Evolutionary conservation across 30 jellyfish, hydroid and myxozoan species (phyloP), one percentile per base, ranked within the genome.

Genomic region (Chironex yamaguchii): DNA sequence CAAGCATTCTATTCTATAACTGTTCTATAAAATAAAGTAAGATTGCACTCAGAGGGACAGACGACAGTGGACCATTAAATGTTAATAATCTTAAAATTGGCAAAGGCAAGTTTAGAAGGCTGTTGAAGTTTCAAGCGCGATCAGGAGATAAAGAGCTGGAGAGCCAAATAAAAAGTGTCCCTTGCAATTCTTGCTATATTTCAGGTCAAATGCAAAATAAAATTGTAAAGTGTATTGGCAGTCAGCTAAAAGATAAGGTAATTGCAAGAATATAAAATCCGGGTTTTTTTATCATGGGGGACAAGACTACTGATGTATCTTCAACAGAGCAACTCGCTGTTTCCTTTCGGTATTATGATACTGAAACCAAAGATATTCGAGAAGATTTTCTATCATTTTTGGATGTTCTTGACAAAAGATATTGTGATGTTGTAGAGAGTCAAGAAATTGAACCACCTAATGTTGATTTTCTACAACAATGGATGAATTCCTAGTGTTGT

Each of bases 201-300:
- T 66, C 79, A 21, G 66, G 54, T 14, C 62, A 27, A 34, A 66
- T 66, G 24, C 79, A 66, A 54, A 66, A 66, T 34, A 21, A 66
- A 21, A 66, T 66, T 34, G 29, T 66, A 21, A 66, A 54, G 29
- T 66, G 79, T 26, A 66, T 66, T 66, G 79, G 79, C 4, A 54
- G 29, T 66, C 25, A 66, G 29, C 24, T 66, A 66, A 24, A 54
- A 66, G 79, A 66, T 21, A 29, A 66, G 33, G 79, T 66, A 21
- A n/a, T 66, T 66, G 20, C 79, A 66, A 66, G 79, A 66, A 54
- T 66, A 66, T 22, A 66, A 66, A 42, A 9, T n/a, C 62, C 79
- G 20, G 71, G 71, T 28, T 66, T 66, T 66, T 66, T 21, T 34
- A 66, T 66, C 79, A 66, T 66, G 79, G 79, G 14, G 29, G 79